Base-by-base conservation (phyloP, 2,113 vertebrate genomes). In the Hippocampus mohnikei region DNA sequence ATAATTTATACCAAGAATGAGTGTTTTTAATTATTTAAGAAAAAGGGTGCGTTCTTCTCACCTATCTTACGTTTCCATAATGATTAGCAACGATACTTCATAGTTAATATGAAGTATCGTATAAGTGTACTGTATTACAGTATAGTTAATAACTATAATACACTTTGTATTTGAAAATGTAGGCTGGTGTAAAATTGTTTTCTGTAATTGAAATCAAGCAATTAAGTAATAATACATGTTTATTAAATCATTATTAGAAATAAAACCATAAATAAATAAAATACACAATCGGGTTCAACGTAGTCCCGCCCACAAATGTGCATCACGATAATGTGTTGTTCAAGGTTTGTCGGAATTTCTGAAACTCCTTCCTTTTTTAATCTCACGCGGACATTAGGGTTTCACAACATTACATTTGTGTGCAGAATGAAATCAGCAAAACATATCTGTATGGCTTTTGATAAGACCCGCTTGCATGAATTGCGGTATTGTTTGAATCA, bases 1-100 rank as follows among this genome's bases (percentile, higher is more conserved):
- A 93, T 92, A 67, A 92, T 92, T 92, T 58, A 92, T 84, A 81
- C 73, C 78, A n/a, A 66, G 13, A 70, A 48, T 66, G 33, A 21
- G 83, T 90, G 3, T 13, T 41, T 8, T 64, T 64, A 89, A 88
- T 89, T 86, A 91, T 89, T 91, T 42, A 90, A 69, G 50, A 64
- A 15, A 1, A 20, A 25, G 33, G 75, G 76, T 62, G 67, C 69
- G 63, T 71, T 67, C 78, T 80, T 74, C 88, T 27, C 62, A 72
- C n/a, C 12, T 42, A 20, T 20, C 60, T 37, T 15, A 13, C 2
- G 21, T 64, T 21, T 64, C 21, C 61, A 64, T 23, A 42, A n/a
- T 42, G 20, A 63, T 40, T 62, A 37, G 10, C 21, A 13, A 23
- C n/a, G 10, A 23, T 18, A 61, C 18, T 61, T 61, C 2, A 55